These are phyloP conservation scores for Zaprionus ghesquierei DNA, from an alignment of 1,140 invertebrate species.

Conservation along the genomic window DNA sequence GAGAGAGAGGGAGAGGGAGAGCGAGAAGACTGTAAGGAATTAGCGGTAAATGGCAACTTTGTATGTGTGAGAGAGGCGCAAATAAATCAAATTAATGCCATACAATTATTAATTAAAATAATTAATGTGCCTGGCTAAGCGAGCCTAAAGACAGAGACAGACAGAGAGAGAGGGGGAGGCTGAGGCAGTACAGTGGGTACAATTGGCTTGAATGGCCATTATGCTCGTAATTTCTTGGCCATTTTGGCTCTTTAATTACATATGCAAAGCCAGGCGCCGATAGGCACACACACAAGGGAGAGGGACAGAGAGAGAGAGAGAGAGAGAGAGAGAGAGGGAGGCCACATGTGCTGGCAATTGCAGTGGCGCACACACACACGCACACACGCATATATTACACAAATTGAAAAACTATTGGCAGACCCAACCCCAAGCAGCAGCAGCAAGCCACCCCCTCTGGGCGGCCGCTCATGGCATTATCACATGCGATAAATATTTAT, in stretches of 20 bases:
- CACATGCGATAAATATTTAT: conserved; percentile 79
- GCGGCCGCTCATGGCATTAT: conserved; percentile 52
- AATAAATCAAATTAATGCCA: conserved; percentile 78
- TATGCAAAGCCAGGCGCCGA: conserved; percentile 48
- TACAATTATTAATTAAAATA: conserved; percentile 76
- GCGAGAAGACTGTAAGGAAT: not conserved
- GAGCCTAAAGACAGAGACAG: not conserved
- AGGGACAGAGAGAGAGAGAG: not conserved
- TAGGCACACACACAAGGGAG: not conserved
- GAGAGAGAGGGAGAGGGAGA: not conserved
- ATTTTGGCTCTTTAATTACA: conserved; percentile 58
- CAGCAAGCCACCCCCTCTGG: not conserved
- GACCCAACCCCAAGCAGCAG: conserved; percentile 1
- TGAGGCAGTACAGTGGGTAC: not conserved
- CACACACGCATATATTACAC: conserved; percentile 46
- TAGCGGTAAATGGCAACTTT: conserved; percentile 14
- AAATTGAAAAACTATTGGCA: conserved; percentile 79
- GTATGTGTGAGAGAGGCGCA: not conserved
- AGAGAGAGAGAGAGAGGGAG: not conserved
- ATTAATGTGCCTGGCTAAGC: conserved; percentile 63
- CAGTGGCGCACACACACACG: conserved; percentile 18
- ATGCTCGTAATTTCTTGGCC: conserved; percentile 57
- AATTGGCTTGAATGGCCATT: conserved; percentile 25
- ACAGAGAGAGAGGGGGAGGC: not conserved
- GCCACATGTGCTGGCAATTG: conserved; percentile 55